Evolutionary conservation across 2,797 vertebrate genomes (phyloP), one percentile per base, ranked within the genome.

Genomic region (Botia almorhae): DNA sequence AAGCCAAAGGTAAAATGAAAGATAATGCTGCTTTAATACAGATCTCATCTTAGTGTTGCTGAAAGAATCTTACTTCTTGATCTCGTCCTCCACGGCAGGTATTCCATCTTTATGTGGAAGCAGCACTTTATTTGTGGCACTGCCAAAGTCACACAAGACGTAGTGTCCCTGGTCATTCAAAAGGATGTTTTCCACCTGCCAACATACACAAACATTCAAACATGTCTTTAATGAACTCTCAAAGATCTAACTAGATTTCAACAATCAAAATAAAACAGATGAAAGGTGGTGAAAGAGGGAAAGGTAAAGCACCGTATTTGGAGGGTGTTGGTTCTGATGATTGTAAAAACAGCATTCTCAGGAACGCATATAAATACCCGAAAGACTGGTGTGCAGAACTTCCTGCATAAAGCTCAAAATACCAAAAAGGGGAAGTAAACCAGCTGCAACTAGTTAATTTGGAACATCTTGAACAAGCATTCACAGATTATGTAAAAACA

Each of bases 71-170:
- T 64, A 99, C 98, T 97, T 99, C 89, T 97, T 98, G 84, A 99
- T 99, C 90, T 99, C 98, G 80, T 99, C 98, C 92, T 99, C 98
- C 88, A 99, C 97, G 8, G 95, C 88, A n/a, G 94, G 94, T 78
- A 99, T 96, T 43, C 98, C 98, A 53, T 99, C 97, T 92, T 94
- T 96, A 48, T 95, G 96, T 21, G 98, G 96, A 88, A 95, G 93
- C 86, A 98, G 91, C 69, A 96, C 93, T 82, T 96, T 97, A 90
- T 98, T 97, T 67, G 97, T 99, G 80, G 98, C 94, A 83, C 98
- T 99, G 88, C 98, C 98, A 2, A 99, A 99, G 87, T 99, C 98
- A 84, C 98, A 99, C 75, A 99, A 94, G 64, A 99, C 98, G 1
- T 98, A 99, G 88, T 96, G 96, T 46, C 98, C 97, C 8, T 93